Conservation (phyloP, 2,113 vertebrate genomes). For the Plestiodon gilberti region DNA sequence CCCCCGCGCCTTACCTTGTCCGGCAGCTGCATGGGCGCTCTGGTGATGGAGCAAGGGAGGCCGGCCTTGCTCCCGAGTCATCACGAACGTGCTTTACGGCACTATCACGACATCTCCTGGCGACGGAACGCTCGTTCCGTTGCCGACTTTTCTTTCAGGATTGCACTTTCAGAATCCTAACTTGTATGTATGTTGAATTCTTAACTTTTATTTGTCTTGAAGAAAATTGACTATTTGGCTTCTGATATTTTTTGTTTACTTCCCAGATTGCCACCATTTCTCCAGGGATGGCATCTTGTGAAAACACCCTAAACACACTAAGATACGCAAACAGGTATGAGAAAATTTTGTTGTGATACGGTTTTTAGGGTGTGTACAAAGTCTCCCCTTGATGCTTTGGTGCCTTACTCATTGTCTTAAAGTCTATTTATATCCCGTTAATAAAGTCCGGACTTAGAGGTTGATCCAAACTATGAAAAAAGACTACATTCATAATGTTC, state of each 20-base stretch:
- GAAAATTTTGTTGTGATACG: slow-evolving; percentile 13
- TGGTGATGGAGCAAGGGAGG: too few species aligned
- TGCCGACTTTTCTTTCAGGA: too few species aligned
- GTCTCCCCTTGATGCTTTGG: background rate
- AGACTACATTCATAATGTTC: background rate
- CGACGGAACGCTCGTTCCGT: too few species aligned
- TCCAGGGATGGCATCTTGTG: slow-evolving; percentile 98
- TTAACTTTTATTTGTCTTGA: background rate
- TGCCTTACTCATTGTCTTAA: background rate
- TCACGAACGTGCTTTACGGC: too few species aligned
- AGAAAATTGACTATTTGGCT: background rate
- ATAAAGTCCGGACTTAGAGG: slow-evolving; percentile 14
- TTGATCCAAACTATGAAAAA: background rate
- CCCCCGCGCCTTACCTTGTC: too few species aligned
- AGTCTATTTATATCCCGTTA: background rate
- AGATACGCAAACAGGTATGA: slow-evolving; percentile 97
- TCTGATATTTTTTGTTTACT: slow-evolving; percentile 34
- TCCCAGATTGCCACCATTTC: slow-evolving; percentile 95
- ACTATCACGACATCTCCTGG: too few species aligned
- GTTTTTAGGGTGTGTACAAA: background rate
- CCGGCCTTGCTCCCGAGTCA: too few species aligned
- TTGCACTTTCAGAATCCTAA: too few species aligned
- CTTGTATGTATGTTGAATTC: background rate
- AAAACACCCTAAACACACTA: slow-evolving; percentile 97
- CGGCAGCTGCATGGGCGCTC: too few species aligned